Conservation (phyloP, 2,797 vertebrate species). For the Catamblyrhynchus diadema region DNA sequence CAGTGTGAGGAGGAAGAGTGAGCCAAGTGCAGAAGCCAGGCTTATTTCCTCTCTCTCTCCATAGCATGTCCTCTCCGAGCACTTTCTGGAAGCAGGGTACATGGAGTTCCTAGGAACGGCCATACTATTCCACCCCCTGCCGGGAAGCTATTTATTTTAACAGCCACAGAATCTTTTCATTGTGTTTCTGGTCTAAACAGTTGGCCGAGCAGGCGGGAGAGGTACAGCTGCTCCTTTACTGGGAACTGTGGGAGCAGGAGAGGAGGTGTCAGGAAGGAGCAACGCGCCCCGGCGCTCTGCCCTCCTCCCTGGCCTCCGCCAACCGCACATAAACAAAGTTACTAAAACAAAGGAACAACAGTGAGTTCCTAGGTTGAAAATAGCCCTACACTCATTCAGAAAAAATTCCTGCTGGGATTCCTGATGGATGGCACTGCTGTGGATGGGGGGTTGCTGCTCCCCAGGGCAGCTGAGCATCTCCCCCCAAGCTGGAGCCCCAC, state of each 20-base stretch:
- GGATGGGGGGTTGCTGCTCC: background rate
- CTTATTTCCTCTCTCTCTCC: slow-evolving; percentile 39
- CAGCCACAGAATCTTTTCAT: slow-evolving; percentile 15
- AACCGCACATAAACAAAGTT: slow-evolving; percentile 44
- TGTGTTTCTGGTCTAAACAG: slow-evolving; percentile 31
- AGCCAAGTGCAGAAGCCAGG: slow-evolving; percentile 54
- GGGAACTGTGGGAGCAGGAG: background rate
- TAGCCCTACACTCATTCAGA: slow-evolving; percentile 28
- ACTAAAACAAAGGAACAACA: slow-evolving; percentile 65
- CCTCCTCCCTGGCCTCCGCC: background rate
- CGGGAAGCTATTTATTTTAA: slow-evolving; percentile 52
- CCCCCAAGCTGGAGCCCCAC: accelerated
- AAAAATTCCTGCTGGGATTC: background rate
- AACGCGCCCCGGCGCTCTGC: background rate
- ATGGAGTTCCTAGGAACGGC: background rate
- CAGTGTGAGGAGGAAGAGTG: slow-evolving; percentile 38
- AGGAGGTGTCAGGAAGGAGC: slow-evolving; percentile 36
- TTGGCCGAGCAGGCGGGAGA: background rate
- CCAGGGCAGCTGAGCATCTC: background rate
- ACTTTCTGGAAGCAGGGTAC: slow-evolving; percentile 48
- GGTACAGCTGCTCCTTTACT: background rate
- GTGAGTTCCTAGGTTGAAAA: slow-evolving; percentile 49
- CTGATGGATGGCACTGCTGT: background rate
- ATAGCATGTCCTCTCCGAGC: background rate
- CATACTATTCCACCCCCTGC: slow-evolving; percentile 39